Conservation (phyloP, 2,888 invertebrate genomes). For the Orthosia incerta region DNA sequence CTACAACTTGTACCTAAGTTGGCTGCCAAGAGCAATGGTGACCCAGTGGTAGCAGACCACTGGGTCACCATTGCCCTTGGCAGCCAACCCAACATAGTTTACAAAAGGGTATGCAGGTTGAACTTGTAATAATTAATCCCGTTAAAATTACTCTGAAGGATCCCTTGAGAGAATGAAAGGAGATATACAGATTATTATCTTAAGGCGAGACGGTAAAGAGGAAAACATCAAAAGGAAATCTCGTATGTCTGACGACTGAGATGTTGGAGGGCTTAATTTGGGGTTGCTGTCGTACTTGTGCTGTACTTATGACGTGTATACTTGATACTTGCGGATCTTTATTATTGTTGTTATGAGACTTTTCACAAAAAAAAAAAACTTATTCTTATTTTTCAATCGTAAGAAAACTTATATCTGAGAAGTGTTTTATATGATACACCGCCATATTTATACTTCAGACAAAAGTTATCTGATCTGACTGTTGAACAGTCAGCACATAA, state of each 20-base stretch:
- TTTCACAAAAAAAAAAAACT: neutral
- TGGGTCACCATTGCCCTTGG: too few relatives aligned
- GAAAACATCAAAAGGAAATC: conserved; percentile 62
- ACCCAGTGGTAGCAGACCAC: too few relatives aligned
- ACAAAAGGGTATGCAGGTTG: too few relatives aligned
- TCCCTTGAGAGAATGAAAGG: conserved; percentile 50
- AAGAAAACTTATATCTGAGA: too few relatives aligned
- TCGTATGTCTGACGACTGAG: conserved; percentile 38
- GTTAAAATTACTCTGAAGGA: conserved; percentile 43
- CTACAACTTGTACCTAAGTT: too few relatives aligned
- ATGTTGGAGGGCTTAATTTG: conserved; percentile 36
- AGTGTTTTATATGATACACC: too few relatives aligned
- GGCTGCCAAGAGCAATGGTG: too few relatives aligned
- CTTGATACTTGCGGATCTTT: conserved; percentile 6
- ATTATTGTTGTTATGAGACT: conserved; percentile 1
- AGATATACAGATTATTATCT: conserved; percentile 54
- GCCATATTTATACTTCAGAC: too few relatives aligned
- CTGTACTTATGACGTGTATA: conserved; percentile 1
- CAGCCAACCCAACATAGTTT: too few relatives aligned
- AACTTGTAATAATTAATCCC: conserved; percentile 46
- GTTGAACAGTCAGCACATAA: too few relatives aligned
- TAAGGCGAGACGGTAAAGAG: conserved; percentile 41
- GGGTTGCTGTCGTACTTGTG: conserved; percentile 17
- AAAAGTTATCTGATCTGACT: too few relatives aligned
- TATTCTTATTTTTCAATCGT: too few relatives aligned